phyloP scores from a whole-genome alignment of 2,888 invertebrate genomes.

The Yponomeuta malinellus region DNA sequence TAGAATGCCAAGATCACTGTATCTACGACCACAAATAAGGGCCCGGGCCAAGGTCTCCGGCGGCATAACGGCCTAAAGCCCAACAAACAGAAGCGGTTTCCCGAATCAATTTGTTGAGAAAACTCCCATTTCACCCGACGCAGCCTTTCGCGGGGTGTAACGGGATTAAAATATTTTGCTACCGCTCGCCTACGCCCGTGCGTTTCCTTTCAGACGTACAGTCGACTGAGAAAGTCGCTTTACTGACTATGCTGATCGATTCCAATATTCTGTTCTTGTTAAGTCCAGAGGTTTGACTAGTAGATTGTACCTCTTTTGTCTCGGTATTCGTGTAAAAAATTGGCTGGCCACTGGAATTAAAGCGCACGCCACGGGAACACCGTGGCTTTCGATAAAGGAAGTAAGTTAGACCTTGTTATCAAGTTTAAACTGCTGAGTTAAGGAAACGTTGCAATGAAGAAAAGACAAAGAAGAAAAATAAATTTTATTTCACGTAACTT shows the following conservation, averaged over 20 bases:
- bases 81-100: conserved; percentile 18
- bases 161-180: conserved; percentile 20
- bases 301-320: no score
- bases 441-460: no score
- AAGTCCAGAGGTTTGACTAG: no score
- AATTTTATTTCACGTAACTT: no score
- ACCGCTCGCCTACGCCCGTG: conserved; percentile 3
- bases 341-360: no score
- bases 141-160: conserved; percentile 17
- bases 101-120: conserved; percentile 24
- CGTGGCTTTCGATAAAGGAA: no score
- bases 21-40: not conserved
- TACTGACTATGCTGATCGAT: not conserved
- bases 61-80: conserved; percentile 9
- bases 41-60: not conserved
- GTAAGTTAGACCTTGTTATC: no score
- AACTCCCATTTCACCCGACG: conserved; percentile 21
- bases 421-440: no score
- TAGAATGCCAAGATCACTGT: not conserved
- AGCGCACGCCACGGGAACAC: no score
- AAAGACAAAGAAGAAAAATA: no score
- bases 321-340: no score
- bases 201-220: not conserved
- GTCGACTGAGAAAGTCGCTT: not conserved
- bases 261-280: no score